phyloP scores from a whole-genome alignment of 1,140 invertebrate species.

The Nymphalis io region DNA sequence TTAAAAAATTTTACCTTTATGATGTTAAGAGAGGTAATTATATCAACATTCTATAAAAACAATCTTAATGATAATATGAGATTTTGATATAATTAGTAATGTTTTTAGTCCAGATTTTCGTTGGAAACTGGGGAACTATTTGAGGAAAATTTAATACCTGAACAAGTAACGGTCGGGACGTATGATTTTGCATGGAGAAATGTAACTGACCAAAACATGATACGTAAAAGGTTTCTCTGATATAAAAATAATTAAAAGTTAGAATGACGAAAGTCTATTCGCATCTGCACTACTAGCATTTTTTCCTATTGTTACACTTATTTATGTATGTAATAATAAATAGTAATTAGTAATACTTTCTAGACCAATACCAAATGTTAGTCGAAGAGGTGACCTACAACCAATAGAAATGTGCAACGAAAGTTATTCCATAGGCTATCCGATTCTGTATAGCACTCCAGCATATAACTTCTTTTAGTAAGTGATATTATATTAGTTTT shows the following conservation, averaged over 20 bases:
- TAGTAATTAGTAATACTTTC: slow-evolving; percentile 12
- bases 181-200: slow-evolving; percentile 52
- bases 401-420: slow-evolving; percentile 60
- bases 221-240: not conserved
- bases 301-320: too few species aligned
- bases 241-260: not conserved
- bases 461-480: slow-evolving; percentile 74
- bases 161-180: slow-evolving; percentile 42
- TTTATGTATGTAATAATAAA: not conserved
- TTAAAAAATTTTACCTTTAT: slow-evolving; percentile 44
- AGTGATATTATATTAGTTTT: slow-evolving; percentile 31
- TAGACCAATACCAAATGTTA: slow-evolving; percentile 26
- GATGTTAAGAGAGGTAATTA: slow-evolving; percentile 43
- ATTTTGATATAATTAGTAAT: not conserved
- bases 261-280: too few species aligned
- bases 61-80: too few species aligned
- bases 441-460: slow-evolving; percentile 56
- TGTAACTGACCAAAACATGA: slow-evolving; percentile 19
- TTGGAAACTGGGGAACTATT: slow-evolving; percentile 37
- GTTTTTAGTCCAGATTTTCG: slow-evolving; percentile 45
- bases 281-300: too few species aligned
- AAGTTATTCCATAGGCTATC: slow-evolving; percentile 52
- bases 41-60: not conserved
- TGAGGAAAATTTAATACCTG: slow-evolving; percentile 34
- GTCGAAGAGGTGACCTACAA: slow-evolving; percentile 25